phyloP scores from a whole-genome alignment of 1,140 invertebrate species.

The Rhyacophila brunnea region DNA sequence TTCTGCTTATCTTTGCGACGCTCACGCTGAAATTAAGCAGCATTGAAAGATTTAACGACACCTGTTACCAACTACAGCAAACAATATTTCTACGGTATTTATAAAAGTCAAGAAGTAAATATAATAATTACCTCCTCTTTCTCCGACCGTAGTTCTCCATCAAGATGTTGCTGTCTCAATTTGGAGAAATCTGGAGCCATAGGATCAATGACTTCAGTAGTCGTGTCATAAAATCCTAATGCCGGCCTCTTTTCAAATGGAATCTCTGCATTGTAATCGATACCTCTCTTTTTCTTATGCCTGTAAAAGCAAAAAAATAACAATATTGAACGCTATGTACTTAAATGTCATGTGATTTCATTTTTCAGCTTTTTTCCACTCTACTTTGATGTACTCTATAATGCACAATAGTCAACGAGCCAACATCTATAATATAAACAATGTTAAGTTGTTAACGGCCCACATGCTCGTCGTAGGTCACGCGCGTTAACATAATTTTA shows the following conservation, averaged over 20 bases:
- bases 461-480: too few relatives aligned
- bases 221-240: constrained; percentile 90
- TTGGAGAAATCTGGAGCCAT: constrained; percentile 85
- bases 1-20: constrained; percentile 90
- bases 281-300: constrained; percentile 80
- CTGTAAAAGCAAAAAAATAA: constrained; percentile 37
- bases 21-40: constrained; percentile 58
- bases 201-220: constrained; percentile 84
- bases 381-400: too few relatives aligned
- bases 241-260: constrained; percentile 95
- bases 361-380: too few relatives aligned
- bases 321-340: not conserved
- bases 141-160: constrained; percentile 86
- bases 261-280: constrained; percentile 98
- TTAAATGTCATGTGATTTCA: too few relatives aligned
- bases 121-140: constrained; percentile 71
- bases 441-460: too few relatives aligned
- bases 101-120: not conserved
- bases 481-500: too few relatives aligned
- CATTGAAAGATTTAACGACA: not conserved
- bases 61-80: not conserved
- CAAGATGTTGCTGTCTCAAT: constrained; percentile 88
- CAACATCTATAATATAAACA: too few relatives aligned
- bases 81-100: not conserved
- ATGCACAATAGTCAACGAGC: too few relatives aligned